Base-by-base conservation (phyloP, 2,797 vertebrate genomes). In the Sebastes matsubarae region DNA sequence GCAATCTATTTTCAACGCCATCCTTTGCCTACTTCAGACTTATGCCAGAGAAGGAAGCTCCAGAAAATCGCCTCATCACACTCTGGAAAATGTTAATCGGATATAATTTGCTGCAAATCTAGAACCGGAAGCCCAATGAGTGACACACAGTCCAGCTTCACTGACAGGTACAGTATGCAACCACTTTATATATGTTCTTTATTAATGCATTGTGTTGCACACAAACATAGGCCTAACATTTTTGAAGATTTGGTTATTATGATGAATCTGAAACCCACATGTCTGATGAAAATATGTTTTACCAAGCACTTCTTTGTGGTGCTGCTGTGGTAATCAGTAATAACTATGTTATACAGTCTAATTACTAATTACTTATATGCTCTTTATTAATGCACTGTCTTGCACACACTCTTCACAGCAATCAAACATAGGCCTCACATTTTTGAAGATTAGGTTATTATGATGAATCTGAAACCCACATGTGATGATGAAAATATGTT, bases 71-170 rank as follows among this genome's bases (percentile, higher is more conserved):
- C 76, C 81, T 88, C 89, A 90, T 87, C 90, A 89, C 82, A 72
- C 86, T 95, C 88, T 89, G 90, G 94, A 98, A 96, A 96, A 99
- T 99, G 98, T 96, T 96, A 96, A 95, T 96, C 95, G 97, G 97
- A 97, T 98, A 95, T 96, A 94, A 94, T 89, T 94, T 92, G 69
- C 93, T 93, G 91, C 91, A 96, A 95, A 95, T 96, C 95, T 96
- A 96, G 95, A 97, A 95, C 96, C 96, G 89, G 94, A 97, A 97
- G 97, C 97, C 98, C 97, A 99, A 99, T 99, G 98, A 99, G 97
- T 96, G 97, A 98, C 97, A 97, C 97, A 99, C 97, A 98, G 97
- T 94, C 97, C 93, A 96, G 97, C 96, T 95, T 97, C 96, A 96
- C 96, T 96, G 98, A 99, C 97, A 99, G 98, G 98, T 99, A 95